These are phyloP conservation scores for Drosophila percnosoma DNA, from an alignment of 2,888 invertebrate species.

Conservation along the genomic window DNA sequence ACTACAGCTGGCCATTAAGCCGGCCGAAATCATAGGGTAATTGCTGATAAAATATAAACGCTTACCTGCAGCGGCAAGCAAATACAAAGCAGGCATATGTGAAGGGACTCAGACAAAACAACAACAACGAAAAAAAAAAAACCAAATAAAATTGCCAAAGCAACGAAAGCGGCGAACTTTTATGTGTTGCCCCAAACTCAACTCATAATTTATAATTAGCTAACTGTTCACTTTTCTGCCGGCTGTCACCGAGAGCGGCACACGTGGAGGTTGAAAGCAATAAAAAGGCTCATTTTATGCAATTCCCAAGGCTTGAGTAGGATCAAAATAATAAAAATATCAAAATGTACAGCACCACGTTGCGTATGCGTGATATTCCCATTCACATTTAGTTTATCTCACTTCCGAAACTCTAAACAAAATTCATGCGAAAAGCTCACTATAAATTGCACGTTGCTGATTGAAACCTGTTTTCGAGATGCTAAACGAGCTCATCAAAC, in stretches of 20 bases:
- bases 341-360: constrained; percentile 13
- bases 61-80: constrained; percentile 42
- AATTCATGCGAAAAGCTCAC: constrained; percentile 19
- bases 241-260: constrained; percentile 33
- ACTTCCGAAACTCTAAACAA: constrained; percentile 8
- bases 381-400: not conserved
- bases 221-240: constrained; percentile 37
- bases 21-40: constrained; percentile 59
- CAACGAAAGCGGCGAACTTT: constrained; percentile 35
- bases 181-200: constrained; percentile 14
- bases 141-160: constrained; percentile 12
- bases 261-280: constrained; percentile 16
- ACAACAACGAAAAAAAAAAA: constrained; percentile 10
- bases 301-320: constrained; percentile 27
- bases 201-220: constrained; percentile 71
- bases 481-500: not conserved
- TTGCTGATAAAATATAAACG: constrained; percentile 63
- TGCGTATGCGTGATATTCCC: constrained; percentile 50
- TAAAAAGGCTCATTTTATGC: constrained; percentile 15
- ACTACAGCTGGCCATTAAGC: constrained; percentile 35
- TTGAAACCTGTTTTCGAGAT: constrained; percentile 21
- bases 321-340: not conserved
- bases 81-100: not conserved
- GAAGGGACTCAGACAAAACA: not conserved
- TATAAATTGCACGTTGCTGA: constrained; percentile 31